Conservation (phyloP, 2,888 invertebrate genomes). For the Plagodis dolabraria region DNA sequence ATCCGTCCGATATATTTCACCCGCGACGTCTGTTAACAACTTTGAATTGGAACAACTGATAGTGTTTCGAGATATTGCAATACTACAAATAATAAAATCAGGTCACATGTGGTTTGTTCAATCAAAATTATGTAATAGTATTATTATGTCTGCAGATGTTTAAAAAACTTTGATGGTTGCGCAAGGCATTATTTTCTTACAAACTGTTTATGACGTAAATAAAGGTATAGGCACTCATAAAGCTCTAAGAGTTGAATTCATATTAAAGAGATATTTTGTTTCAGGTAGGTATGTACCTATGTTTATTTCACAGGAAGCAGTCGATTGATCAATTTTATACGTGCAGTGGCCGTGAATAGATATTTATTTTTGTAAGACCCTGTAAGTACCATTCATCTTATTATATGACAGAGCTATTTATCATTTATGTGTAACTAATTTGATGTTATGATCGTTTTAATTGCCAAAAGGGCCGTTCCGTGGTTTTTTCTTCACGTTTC, state of each 20-base stretch:
- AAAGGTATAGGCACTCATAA: too few species aligned
- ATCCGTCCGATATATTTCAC: constrained; percentile 59
- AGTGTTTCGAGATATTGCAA: constrained; percentile 48
- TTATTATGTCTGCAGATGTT: constrained; percentile 41
- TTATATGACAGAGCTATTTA: constrained; percentile 30
- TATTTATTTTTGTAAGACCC: constrained; percentile 27
- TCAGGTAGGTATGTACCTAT: constrained; percentile 8
- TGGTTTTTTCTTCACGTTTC: constrained; percentile 18
- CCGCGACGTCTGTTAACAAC: constrained; percentile 49
- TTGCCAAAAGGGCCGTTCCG: constrained; percentile 26
- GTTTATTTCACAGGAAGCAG: constrained; percentile 23
- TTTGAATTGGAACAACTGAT: constrained; percentile 49
- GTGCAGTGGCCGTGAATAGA: constrained; percentile 36
- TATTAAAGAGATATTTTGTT: constrained; percentile 25
- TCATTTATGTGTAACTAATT: constrained; percentile 7
- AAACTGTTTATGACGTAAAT: constrained; percentile 21
- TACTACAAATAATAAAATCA: constrained; percentile 44
- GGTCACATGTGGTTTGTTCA: constrained; percentile 45
- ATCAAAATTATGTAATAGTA: constrained; percentile 49
- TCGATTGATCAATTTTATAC: constrained; percentile 36
- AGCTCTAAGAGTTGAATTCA: too few species aligned
- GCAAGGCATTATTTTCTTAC: constrained; percentile 15
- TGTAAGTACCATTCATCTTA: constrained; percentile 35
- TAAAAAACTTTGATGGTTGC: constrained; percentile 16
- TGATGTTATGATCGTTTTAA: constrained; percentile 11